Base-by-base conservation (phyloP, 2,888 invertebrate species). In the Mechanitis messenoides region DNA sequence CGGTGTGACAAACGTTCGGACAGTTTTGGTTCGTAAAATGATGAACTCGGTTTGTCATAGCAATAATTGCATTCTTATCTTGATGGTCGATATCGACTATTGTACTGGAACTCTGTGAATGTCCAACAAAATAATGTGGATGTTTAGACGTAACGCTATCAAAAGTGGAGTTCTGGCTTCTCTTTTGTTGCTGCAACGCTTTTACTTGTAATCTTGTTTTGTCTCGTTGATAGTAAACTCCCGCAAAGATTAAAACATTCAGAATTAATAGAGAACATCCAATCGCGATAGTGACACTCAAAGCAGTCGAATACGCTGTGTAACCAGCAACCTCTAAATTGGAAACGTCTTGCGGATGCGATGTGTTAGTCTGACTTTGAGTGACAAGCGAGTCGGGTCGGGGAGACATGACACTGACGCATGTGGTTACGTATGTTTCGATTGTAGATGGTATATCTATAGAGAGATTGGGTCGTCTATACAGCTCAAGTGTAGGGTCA, bases 51-150 rank as follows among this genome's bases (percentile, higher is more conserved):
- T 90, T 88, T 60, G 89, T 87, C 85, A 90, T 88, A 33, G 91
- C 87, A 55, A 91, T 90, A 53, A 90, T 91, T 47, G 91, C 87
- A 72, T 88, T 90, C 71, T 91, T 91, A 70, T 91, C 95, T 83
- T 95, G 95, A 81, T 93, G 94, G 76, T 96, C 96, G 45, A 96
- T 95, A 75, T 96, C 95, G 4, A 96, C 96, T 65, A 96, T 95
- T 45, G 96, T 95, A 79, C 95, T 95, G 45, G 94, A 94, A 73
- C 94, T 94, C 75, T 95, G 95, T 31, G 95, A 93, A 75, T 94
- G 94, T 0, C 94, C 94, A 73, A 94, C 92, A 74, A 94, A 93
- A 76, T 94, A 95, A 81, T 95, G 95, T 31, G 95, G 94, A 77
- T 95, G 95, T 75, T 95, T 95, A 28, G 89, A 87, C 62, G 92